Conservation (phyloP, 2,797 vertebrate species). For the Buceros bicornis region DNA sequence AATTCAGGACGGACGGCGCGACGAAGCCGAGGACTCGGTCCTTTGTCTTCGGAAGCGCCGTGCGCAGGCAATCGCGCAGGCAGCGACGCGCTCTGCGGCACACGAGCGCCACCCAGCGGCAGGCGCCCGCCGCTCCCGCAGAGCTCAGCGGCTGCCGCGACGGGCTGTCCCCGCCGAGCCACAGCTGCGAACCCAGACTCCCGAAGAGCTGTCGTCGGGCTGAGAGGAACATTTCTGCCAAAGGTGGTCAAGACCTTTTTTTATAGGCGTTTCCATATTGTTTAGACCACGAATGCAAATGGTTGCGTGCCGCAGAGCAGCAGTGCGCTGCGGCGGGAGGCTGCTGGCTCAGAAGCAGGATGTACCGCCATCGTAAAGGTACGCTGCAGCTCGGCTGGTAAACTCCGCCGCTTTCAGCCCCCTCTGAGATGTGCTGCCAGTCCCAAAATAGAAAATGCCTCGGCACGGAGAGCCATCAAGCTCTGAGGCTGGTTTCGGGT, state of each 20-base stretch:
- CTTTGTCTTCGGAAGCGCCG: neutral
- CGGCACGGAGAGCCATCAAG: neutral
- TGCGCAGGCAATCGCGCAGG: neutral
- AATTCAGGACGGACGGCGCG: neutral
- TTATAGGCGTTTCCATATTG: neutral
- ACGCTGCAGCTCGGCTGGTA: neutral
- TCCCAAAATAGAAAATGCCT: too few species aligned
- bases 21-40: neutral
- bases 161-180: neutral
- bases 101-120: conserved; percentile 64
- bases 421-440: neutral
- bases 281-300: neutral
- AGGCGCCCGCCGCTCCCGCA: fast-evolving
- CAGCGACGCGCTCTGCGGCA: neutral
- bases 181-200: neutral
- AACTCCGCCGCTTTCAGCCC: neutral
- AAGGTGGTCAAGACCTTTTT: neutral
- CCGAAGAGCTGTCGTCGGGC: neutral
- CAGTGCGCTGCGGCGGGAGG: neutral
- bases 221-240: neutral
- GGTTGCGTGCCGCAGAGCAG: neutral
- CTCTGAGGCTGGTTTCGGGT: neutral
- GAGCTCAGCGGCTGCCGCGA: neutral
- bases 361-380: fast-evolving
- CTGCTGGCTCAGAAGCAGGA: neutral